Evolutionary conservation across 2,797 vertebrate genomes (phyloP), one percentile per base, ranked within the genome.

Genomic region (Sciurus carolinensis): DNA sequence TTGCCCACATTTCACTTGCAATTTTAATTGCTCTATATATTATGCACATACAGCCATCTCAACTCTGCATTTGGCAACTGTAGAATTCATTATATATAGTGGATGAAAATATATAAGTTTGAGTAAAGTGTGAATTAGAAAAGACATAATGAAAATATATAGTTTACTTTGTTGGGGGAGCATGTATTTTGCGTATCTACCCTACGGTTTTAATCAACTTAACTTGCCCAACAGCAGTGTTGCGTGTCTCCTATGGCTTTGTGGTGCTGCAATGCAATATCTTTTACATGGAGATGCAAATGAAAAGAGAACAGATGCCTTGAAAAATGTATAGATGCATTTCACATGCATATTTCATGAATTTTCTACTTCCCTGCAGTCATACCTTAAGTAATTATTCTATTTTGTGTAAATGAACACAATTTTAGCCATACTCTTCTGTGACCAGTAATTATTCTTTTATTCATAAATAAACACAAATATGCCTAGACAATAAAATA

Each of bases 341-440:
- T 97, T 91, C 1, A 67, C 24, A 96, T 95, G 57, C 79, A 95
- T 96, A 96, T 98, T 98, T 97, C 62, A 98, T 71, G 54, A 95
- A 93, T 95, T 95, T 84, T 94, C 81, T 95, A 80, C 83, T 97
- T 97, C 97, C 72, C 64, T 95, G 67, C 18, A 89, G 89, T 94
- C 96, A 87, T 67, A 54, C 80, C 54, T 98, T 98, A 97, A 97
- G 39, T 77, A 95, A 98, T 98, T 96, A 97, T 97, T 97, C 75
- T 26, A 91, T 44, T 83, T 10, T 96, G 59, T 96, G 83, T 81
- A 96, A 93, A 47, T 87, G 44, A 95, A 81, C 42, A 66, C 50
- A 86, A 44, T 92, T 95, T 97, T 80, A 87, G 47, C 42, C 59
- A 75, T 72, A 93, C 95, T 87, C 72, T 94, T 87, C 93, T 96